These are phyloP conservation scores for Daphoenositta chrysoptera DNA, from an alignment of 2,113 vertebrate species.

Conservation along the genomic window DNA sequence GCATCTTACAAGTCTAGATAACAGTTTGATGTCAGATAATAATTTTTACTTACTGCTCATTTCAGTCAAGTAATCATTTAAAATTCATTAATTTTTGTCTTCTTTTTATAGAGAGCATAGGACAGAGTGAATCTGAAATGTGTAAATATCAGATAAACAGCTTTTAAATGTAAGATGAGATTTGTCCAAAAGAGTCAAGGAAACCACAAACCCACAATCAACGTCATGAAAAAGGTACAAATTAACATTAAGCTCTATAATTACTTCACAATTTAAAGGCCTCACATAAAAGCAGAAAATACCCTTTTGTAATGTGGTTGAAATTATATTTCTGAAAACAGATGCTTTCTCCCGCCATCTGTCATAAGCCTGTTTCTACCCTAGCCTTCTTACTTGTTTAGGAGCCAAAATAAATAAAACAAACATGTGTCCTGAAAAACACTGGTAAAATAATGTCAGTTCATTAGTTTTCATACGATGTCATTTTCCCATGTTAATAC, in stretches of 20 bases:
- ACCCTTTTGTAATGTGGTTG: neutral
- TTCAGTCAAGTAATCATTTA: constrained; percentile 44
- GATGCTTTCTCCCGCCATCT: constrained; percentile 24
- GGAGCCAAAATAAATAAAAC: constrained; percentile 58
- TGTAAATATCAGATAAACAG: neutral
- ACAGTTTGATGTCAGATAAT: neutral
- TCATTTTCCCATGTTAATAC: neutral
- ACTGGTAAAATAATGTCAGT: neutral
- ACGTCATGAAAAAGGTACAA: constrained; percentile 29
- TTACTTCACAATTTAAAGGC: constrained; percentile 33
- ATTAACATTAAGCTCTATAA: constrained; percentile 49
- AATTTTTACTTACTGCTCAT: constrained; percentile 47
- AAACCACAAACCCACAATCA: constrained; percentile 57
- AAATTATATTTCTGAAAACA: constrained; percentile 51
- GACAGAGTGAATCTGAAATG: neutral
- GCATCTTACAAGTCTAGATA: constrained; percentile 38
- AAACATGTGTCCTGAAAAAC: constrained; percentile 1
- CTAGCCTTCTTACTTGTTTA: neutral
- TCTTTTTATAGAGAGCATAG: neutral
- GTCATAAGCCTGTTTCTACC: constrained; percentile 2
- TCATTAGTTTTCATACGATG: constrained; percentile 10
- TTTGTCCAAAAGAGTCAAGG: constrained; percentile 35
- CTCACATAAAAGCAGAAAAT: constrained; percentile 17
- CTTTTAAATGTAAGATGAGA: constrained; percentile 16
- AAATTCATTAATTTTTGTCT: constrained; percentile 40